Evolutionary conservation across 2,797 vertebrate species (phyloP), one percentile per base, ranked within the genome.

Genomic region (Salarias fasciatus): DNA sequence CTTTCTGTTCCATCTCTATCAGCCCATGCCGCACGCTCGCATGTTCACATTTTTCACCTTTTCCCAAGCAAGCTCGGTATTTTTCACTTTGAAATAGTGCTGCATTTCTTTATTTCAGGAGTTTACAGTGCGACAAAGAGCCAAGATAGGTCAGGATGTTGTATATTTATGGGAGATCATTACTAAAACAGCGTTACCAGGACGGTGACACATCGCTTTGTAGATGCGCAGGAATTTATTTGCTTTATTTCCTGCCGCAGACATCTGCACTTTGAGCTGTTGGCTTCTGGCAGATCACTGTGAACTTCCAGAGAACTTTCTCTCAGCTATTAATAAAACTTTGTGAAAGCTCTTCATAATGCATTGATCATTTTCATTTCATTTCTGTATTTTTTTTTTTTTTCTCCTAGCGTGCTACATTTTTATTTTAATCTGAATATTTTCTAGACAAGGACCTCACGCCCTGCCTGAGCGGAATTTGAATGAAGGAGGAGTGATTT

Each of bases 401-500:
- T 44, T 31, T 54, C 24, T 35, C 14, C 10, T 5, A 6, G 48
- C 13, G 9, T 14, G 58, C 69, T 57, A 29, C 15, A 50, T 55
- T 63, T 79, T 56, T 72, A 51, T 40, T 71, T 70, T 37, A 63
- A 24, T 54, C 14, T 0, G 36, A 47, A 60, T 33, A 47, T 53
- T 43, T 73, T 30, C 0, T 1, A 46, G 45, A 54, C 46, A 36
- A 57, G 43, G 50, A 48, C 51, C 10, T 53, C 10, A 29, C 18
- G 31, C 28, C 0, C 14, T 14, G 1, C 37, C 44, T 62, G 61
- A 72, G 45, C 54, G 64, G 69, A 76, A 79, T 84, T 54, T 40
- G 59, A 81, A 84, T 51, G 44, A 76, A 12, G 43, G 11, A 45
- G 51, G 28, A 0, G n/a, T 2, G 44, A 44, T 80, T 77, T 50